Percentiles rank a stretch among this genome's conserved stretches.
Evolutionary conservation across 2,888 invertebrate species (phyloP).

Genomic region (Melanophora roralis): DNA sequence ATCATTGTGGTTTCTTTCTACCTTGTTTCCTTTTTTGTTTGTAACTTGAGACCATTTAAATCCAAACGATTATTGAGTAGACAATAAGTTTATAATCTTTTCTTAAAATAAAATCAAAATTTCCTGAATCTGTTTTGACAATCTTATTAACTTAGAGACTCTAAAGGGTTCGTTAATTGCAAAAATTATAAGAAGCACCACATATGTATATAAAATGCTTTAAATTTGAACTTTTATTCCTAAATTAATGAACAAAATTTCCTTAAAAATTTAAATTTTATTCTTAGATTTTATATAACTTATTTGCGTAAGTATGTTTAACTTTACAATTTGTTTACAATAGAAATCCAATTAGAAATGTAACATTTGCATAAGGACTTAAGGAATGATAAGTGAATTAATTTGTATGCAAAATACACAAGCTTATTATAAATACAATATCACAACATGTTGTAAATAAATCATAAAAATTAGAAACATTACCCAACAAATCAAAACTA

Average conservation of each 20-base stretch:
- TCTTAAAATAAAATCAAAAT: not conserved
- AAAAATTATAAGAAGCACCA: no score
- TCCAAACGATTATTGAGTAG: not conserved
- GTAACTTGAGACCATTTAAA: not conserved
- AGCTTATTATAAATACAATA: not conserved
- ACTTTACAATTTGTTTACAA: conserved; percentile 4
- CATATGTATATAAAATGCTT: not conserved
- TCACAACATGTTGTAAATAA: conserved; percentile 7
- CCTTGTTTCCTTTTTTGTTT: not conserved
- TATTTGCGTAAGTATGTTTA: not conserved
- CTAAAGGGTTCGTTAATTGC: no score
- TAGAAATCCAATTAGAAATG: not conserved
- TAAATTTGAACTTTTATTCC: no score
- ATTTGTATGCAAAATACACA: conserved; percentile 10
- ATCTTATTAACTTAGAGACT: no score
- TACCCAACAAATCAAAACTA: no score
- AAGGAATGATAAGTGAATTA: conserved; percentile 14
- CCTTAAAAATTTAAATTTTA: no score
- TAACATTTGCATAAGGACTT: not conserved
- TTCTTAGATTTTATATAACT: no score
- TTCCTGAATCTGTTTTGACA: no score
- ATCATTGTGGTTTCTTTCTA: conserved; percentile 31
- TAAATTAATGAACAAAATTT: no score
- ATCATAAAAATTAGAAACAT: not conserved
- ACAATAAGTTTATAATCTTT: not conserved